Conservation (phyloP, 2,888 invertebrate genomes). For the Pristionchus maxplancki region DNA sequence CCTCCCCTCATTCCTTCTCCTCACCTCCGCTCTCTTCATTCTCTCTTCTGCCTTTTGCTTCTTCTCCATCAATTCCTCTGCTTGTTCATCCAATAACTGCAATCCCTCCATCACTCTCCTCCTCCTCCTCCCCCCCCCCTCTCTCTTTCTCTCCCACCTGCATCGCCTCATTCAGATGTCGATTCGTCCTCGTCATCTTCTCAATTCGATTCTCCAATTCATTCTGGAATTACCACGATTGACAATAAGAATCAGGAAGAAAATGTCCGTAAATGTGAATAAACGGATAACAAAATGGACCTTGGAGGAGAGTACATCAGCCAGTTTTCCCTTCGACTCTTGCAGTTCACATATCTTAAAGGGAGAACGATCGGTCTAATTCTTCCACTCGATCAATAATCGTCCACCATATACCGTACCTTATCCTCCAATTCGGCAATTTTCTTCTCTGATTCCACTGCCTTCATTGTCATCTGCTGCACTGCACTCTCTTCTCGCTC, state of each 20-base stretch:
- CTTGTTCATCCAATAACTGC: conserved; percentile 46
- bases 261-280: background rate
- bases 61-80: conserved; percentile 17
- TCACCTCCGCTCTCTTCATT: conserved; percentile 33
- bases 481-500: conserved; percentile 44
- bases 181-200: conserved; percentile 41
- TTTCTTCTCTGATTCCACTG: conserved; percentile 40
- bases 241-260: background rate
- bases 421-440: conserved; percentile 16
- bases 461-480: conserved; percentile 30
- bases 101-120: background rate
- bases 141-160: background rate
- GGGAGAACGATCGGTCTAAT: too few relatives aligned
- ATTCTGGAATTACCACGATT: background rate
- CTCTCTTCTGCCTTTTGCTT: conserved; percentile 44
- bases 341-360: conserved; percentile 9
- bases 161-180: conserved; percentile 38
- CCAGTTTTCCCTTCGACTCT: background rate
- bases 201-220: conserved; percentile 13
- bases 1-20: background rate
- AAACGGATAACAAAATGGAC: background rate
- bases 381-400: background rate
- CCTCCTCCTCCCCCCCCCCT: background rate
- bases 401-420: conserved; percentile 23
- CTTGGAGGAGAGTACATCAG: background rate